Conservation (phyloP, 2,888 invertebrate genomes). For the Dryomyza anilis region DNA sequence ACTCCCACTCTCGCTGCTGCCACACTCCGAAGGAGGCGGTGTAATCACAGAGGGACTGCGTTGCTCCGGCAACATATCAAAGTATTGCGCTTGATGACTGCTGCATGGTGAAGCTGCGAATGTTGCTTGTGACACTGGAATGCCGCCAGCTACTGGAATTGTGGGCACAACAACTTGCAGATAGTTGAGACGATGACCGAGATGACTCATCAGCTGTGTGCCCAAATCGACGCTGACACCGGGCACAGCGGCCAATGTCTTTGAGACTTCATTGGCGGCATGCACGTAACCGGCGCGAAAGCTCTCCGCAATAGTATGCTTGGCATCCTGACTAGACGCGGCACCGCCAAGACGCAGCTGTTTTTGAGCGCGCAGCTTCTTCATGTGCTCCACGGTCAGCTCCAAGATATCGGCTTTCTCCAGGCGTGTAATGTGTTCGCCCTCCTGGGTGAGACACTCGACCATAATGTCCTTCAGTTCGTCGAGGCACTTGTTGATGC, state of each 20-base stretch:
- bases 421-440: slow-evolving; percentile 86
- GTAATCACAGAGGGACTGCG: slow-evolving; percentile 49
- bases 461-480: slow-evolving; percentile 91
- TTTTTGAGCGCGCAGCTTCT: slow-evolving; percentile 78
- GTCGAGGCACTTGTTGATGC: slow-evolving; percentile 89
- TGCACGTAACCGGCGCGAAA: slow-evolving; percentile 89
- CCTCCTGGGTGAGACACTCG: slow-evolving; percentile 71
- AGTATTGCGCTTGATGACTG: slow-evolving; percentile 29
- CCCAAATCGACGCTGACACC: slow-evolving; percentile 87
- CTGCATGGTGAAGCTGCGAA: slow-evolving; percentile 6
- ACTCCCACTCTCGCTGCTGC: slow-evolving; percentile 56
- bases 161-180: slow-evolving; percentile 60
- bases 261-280: slow-evolving; percentile 87
- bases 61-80: slow-evolving; percentile 22
- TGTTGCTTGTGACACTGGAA: slow-evolving; percentile 31
- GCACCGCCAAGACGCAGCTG: slow-evolving; percentile 63
- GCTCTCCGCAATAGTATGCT: slow-evolving; percentile 68
- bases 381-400: slow-evolving; percentile 84
- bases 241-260: slow-evolving; percentile 82
- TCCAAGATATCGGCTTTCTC: slow-evolving; percentile 92
- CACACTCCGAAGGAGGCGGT: slow-evolving; percentile 60
- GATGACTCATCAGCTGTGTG: slow-evolving; percentile 87
- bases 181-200: slow-evolving; percentile 80
- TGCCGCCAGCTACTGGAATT: slow-evolving; percentile 25
- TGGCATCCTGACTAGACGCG: slow-evolving; percentile 43